Base-by-base conservation (phyloP, 2,888 invertebrate genomes). In the Tuta absoluta region DNA sequence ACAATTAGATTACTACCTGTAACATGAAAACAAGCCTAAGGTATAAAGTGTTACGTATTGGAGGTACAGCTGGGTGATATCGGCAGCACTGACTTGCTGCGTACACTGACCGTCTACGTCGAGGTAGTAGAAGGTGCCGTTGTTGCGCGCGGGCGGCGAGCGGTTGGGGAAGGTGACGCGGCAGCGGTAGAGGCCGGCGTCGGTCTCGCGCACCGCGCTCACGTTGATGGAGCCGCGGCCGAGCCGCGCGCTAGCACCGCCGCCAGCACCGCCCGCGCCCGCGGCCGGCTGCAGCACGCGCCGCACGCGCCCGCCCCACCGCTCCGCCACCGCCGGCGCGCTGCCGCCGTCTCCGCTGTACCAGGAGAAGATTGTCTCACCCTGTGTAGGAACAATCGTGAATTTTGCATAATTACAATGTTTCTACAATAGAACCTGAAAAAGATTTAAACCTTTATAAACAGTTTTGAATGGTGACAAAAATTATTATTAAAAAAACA, bases 171-270 rank as follows among this genome's bases (percentile, higher is more conserved):
- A 98, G 78, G 95, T 93, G 69, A 98, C 95, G 80, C 94, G 95
- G 89, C 98, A 98, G 89, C 97, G 96, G 89, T 97, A 98, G 94
- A 97, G 96, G 72, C 98, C 98, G 77, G 96, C 95, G 87, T 98
- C 98, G 62, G 95, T 94, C 86, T 97, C 97, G 69, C 96, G 93
- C 74, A 98, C 96, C 72, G 96, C 94, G 65, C 96, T 97, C 70
- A 98, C 92, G 91, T 98, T 97, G 74, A 97, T 94, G 72, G 96
- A 95, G 72, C 95, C 96, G 66, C 93, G 92, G 67, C 94, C 94
- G 61, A 92, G 92, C 37, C 51, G 10, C 28, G 78, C 80, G 67
- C 87, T 82, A 49, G 19, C 48, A 14, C 49, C 58, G 33, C 48
- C 51, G 45, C 74, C 74, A 23, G 72, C 76, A 62, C 68, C 91